These are phyloP conservation scores for Gnatocerus cornutus DNA, from an alignment of 2,888 invertebrate genomes.

Conservation along the genomic window DNA sequence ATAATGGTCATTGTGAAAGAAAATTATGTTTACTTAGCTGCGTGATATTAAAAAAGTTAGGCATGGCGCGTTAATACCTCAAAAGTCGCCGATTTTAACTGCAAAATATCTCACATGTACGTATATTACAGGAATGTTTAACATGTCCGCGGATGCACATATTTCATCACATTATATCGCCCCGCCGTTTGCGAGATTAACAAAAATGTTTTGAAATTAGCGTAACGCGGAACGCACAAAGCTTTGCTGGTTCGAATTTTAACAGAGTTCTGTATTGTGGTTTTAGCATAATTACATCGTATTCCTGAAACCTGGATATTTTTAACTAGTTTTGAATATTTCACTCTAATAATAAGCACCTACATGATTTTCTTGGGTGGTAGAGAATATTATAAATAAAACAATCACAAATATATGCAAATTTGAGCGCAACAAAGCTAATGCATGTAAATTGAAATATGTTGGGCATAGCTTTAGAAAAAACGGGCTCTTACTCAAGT, in stretches of 20 bases:
- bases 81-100: too few relatives aligned
- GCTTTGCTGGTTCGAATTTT: background rate
- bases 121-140: too few relatives aligned
- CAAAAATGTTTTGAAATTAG: conserved; percentile 4
- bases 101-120: too few relatives aligned
- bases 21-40: background rate
- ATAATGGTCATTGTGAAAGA: conserved; percentile 10
- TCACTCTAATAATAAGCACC: too few relatives aligned
- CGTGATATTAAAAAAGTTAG: conserved; percentile 32
- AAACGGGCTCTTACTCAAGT: conserved; percentile 11
- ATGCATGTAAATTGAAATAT: conserved; percentile 18
- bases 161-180: too few relatives aligned
- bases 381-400: background rate
- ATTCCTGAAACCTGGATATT: too few relatives aligned
- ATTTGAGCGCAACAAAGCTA: background rate
- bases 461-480: conserved; percentile 10
- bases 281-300: conserved; percentile 4
- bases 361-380: too few relatives aligned
- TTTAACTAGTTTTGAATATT: too few relatives aligned
- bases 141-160: too few relatives aligned
- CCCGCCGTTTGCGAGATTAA: conserved; percentile 3
- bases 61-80: background rate
- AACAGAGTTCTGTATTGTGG: background rate
- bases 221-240: background rate
- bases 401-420: conserved; percentile 4